These are phyloP conservation scores for Mus minutoides DNA, from an alignment of 2,797 vertebrate species.

Conservation along the genomic window DNA sequence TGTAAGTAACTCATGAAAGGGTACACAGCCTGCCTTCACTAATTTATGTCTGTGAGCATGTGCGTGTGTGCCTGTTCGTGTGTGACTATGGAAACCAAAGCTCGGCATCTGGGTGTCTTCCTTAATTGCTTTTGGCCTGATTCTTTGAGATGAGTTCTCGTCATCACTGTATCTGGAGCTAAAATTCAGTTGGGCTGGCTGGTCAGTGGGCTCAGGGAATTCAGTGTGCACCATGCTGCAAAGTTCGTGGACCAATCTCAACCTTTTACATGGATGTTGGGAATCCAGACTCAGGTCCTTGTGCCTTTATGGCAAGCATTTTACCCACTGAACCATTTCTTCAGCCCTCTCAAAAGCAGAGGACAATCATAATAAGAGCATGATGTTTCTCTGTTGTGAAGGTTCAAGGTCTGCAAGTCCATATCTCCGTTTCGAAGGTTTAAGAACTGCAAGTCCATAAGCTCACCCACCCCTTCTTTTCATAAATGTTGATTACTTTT, in stretches of 20 bases:
- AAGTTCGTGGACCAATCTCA: not conserved
- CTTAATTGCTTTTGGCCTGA: not conserved
- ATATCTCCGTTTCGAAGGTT: not conserved
- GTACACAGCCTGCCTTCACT: no score
- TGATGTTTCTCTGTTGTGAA: not conserved
- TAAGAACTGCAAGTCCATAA: not conserved
- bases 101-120: not conserved
- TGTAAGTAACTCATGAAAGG: not conserved
- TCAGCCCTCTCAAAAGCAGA: not conserved
- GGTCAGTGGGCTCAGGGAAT: not conserved
- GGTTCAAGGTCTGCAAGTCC: not conserved
- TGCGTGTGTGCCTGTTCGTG: not conserved
- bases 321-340: not conserved
- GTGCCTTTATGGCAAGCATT: not conserved
- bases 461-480: not conserved
- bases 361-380: accelerated
- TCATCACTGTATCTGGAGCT: not conserved
- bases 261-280: not conserved
- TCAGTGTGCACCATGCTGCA: not conserved
- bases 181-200: not conserved
- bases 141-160: not conserved
- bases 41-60: not conserved
- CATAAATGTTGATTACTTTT: not conserved
- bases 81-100: not conserved
- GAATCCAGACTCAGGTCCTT: not conserved